Evolutionary conservation across 1,140 invertebrate species (phyloP), one percentile per base, ranked within the genome.

Genomic region (Drosophila lini): DNA sequence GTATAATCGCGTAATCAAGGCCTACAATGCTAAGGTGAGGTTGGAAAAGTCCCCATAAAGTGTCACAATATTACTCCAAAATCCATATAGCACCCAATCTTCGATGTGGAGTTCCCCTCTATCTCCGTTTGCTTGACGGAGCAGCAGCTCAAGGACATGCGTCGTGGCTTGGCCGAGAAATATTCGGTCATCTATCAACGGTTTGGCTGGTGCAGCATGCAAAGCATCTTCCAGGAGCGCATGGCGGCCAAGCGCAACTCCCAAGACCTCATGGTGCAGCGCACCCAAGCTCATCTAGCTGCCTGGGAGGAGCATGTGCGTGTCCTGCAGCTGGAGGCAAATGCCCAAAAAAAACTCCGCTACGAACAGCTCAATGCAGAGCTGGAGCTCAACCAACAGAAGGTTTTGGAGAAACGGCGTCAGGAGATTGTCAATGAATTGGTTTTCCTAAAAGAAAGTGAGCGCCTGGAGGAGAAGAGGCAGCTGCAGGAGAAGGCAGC

Each of bases 1-100:
- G 57, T 92, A 92, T 55, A 92, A 90, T 28, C 84, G 76, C 31
- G 60, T 92, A 7, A 64, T 92, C 0, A 91, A 76, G 55, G 57
- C 75, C 2, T 91, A 78, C 55, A 92, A 92, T 48, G 45, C 77
- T 15, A 76, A 81, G 71, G 91, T 92, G 48, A 58, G 73, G 53
- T 3, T 7, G 40, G 22, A 25, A n/a, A 2, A 40, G 38, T 13
- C 4, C 6, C 0, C 3, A 28, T 25, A 16, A 22, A 2, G 3
- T 25, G 9, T 25, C 3, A 16, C 42, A 19, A 25, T 40, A 42
- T 40, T 1, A n/a, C 16, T 11, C 3, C 1, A 3, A 34, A 55
- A 8, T 4, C 2, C 22, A 48, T 34, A 5, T 3, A 92, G 91
- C 91, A 92, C 40, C 61, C 78, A 8, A 28, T 92, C 1, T 91